These are phyloP conservation scores for Hycleus cichorii DNA, from an alignment of 1,140 invertebrate species.

Conservation along the genomic window DNA sequence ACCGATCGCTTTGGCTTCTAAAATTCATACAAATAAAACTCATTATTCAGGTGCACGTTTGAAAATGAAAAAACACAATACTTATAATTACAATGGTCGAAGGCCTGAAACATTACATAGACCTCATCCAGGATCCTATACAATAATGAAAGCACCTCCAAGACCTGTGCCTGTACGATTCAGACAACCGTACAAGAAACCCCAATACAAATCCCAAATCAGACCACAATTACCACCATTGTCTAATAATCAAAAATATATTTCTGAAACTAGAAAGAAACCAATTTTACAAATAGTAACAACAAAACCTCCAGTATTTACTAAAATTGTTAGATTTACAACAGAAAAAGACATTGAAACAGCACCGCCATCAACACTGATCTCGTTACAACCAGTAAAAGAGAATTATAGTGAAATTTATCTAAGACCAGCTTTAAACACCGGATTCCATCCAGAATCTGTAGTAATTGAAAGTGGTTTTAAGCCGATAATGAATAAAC, in stretches of 20 bases:
- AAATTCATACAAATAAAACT: constrained; percentile 1
- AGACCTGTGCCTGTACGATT: background rate
- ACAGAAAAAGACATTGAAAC: constrained; percentile 30
- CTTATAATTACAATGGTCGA: background rate
- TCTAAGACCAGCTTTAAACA: constrained; percentile 50
- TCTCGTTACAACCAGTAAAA: constrained; percentile 3
- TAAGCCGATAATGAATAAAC: constrained; percentile 65
- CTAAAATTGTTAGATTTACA: constrained; percentile 31
- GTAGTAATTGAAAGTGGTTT: constrained; percentile 77
- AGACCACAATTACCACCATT: background rate
- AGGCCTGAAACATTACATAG: background rate
- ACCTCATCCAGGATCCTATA: background rate
- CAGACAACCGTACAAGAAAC: constrained; percentile 1
- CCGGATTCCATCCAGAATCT: constrained; percentile 69
- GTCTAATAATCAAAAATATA: background rate
- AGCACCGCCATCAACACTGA: background rate
- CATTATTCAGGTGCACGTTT: no score
- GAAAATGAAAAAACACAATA: no score
- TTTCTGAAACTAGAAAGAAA: background rate
- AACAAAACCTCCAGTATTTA: constrained; percentile 3
- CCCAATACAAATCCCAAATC: background rate
- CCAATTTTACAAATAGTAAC: constrained; percentile 3
- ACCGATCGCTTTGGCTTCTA: background rate
- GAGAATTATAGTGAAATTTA: background rate
- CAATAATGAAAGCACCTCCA: background rate